A percentile compares a stretch with the other conserved stretches of the same genome.
These are phyloP conservation scores for Tetraodon nigroviridis DNA, from an alignment of 2,113 vertebrate genomes.

Conservation along the genomic window DNA sequence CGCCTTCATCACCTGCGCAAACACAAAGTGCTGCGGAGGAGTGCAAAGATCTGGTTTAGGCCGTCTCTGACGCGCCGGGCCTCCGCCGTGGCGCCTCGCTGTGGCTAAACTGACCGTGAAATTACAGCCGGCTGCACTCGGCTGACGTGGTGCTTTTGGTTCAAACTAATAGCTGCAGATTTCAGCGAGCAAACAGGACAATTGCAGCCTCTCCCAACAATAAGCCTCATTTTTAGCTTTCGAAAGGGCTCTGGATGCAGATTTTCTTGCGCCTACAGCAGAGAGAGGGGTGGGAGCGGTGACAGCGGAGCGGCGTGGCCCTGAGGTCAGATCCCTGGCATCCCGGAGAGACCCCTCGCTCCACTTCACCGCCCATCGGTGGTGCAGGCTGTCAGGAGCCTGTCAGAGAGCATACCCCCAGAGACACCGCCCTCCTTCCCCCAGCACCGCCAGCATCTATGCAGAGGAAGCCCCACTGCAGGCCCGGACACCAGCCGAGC, in stretches of 20 bases:
- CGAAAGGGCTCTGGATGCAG: neutral
- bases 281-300: constrained; percentile 16
- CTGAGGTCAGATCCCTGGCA: constrained; percentile 42
- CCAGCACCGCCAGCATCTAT: neutral
- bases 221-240: neutral
- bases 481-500: constrained; percentile 15
- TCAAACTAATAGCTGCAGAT: neutral
- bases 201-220: neutral
- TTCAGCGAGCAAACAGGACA: neutral
- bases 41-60: neutral
- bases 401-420: constrained; percentile 24
- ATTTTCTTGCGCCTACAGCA: no score
- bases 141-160: constrained; percentile 5
- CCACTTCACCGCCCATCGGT: constrained; percentile 33
- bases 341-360: constrained; percentile 16
- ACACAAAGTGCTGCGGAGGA: neutral
- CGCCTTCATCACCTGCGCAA: no score
- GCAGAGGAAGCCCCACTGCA: neutral
- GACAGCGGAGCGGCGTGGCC: constrained; percentile 15
- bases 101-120: constrained; percentile 1
- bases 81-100: neutral
- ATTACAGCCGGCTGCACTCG: constrained; percentile 6
- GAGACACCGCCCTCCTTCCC: neutral
- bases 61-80: neutral
- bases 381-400: constrained; percentile 35